Evolutionary conservation across 2,113 vertebrate genomes (phyloP).

Genomic region (Grammomys dolichurus): DNA sequence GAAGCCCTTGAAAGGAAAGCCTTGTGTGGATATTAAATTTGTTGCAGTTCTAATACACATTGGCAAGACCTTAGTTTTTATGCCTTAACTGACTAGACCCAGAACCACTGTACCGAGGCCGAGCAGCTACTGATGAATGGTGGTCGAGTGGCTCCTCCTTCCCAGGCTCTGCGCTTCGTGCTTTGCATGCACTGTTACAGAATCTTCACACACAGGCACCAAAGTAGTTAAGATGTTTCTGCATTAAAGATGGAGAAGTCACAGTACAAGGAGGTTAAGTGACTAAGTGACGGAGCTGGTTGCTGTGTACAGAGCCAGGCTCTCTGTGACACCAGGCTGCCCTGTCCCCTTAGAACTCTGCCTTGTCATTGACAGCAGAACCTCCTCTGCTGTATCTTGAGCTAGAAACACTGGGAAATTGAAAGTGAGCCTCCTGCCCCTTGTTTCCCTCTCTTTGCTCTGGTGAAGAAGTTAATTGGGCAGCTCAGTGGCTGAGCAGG

Average conservation of each 20-base stretch:
- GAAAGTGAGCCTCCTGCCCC: conserved; percentile 59
- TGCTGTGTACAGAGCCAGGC: background rate
- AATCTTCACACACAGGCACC: background rate
- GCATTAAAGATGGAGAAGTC: background rate
- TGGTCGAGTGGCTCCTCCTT: background rate
- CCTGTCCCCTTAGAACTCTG: conserved; percentile 4
- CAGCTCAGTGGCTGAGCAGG: conserved; percentile 68
- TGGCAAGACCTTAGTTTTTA: conserved; percentile 26
- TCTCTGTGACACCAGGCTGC: background rate
- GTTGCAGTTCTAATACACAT: background rate
- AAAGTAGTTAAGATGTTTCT: conserved; percentile 6
- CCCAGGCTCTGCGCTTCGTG: background rate
- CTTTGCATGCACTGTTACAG: background rate
- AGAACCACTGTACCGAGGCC: background rate
- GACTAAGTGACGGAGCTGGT: conserved; percentile 9
- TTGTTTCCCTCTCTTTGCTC: conserved; percentile 74
- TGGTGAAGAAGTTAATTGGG: conserved; percentile 78
- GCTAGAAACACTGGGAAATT: conserved; percentile 72
- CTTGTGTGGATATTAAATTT: background rate
- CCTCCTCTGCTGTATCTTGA: conserved; percentile 55
- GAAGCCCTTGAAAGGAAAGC: background rate
- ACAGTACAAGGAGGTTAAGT: background rate
- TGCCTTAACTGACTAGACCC: background rate
- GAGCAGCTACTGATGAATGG: background rate
- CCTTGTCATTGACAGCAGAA: conserved; percentile 38